Conservation (phyloP, 2,113 vertebrate species). For the Archilochus colubris region DNA sequence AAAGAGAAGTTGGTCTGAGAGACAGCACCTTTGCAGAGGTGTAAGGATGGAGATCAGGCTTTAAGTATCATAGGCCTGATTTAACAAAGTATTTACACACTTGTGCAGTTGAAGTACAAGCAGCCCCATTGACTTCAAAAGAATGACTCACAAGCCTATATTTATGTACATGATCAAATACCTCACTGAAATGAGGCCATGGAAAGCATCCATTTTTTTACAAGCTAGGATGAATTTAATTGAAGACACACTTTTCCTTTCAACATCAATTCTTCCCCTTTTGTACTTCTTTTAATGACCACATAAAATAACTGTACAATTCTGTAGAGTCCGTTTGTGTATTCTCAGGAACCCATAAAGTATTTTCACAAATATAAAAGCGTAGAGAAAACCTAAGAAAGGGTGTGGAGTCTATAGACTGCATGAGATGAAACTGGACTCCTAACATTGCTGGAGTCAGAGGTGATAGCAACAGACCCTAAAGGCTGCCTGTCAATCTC, state of each 20-base stretch:
- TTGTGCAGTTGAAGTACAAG: constrained; percentile 23
- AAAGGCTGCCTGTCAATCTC: constrained; percentile 71
- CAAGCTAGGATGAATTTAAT: constrained; percentile 24
- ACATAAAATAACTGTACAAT: constrained; percentile 45
- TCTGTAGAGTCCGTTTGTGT: constrained; percentile 13
- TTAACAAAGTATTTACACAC: constrained; percentile 5
- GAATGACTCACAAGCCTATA: constrained; percentile 64
- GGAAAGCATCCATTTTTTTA: constrained; percentile 39
- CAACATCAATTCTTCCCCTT: not conserved
- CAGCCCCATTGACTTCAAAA: constrained; percentile 43
- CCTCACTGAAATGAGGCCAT: constrained; percentile 53
- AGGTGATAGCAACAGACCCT: constrained; percentile 55
- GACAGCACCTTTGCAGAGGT: not conserved
- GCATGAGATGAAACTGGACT: constrained; percentile 48
- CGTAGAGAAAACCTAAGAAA: constrained; percentile 43
- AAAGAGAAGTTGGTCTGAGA: constrained; percentile 24
- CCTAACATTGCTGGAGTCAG: constrained; percentile 29
- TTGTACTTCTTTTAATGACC: constrained; percentile 50
- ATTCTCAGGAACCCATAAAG: constrained; percentile 8
- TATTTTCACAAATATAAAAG: constrained; percentile 32
- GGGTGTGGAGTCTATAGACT: constrained; percentile 1
- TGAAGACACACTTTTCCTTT: constrained; percentile 40
- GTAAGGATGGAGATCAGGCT: not conserved
- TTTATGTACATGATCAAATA: constrained; percentile 60
- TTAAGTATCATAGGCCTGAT: not conserved